Base-by-base conservation (phyloP, 2,113 vertebrate species). In the Calyptomena viridis region DNA sequence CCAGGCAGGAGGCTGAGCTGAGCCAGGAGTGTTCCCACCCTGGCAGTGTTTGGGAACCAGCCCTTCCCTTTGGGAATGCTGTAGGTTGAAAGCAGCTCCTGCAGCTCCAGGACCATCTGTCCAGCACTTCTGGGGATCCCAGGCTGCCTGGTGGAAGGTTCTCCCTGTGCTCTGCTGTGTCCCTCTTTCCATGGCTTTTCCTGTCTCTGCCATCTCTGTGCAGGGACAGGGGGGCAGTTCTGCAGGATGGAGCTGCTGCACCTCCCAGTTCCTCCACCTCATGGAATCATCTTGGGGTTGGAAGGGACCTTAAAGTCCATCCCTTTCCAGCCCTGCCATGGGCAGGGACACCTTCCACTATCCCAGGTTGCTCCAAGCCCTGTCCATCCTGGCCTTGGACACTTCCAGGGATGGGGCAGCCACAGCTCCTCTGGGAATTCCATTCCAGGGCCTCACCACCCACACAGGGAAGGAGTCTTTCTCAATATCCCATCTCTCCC, bases 201-300 rank as follows among this genome's bases (percentile, higher is more conserved):
- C 64, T 35, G 47, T 49, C 59, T 19, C 30, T 27, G 0, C 28
- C 8, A 3, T 60, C n/a, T 7, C 25, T 10, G n/a, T 0, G 0
- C 33, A 14, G 4, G 21, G 28, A 4, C 28, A 28, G 50, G 25
- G 20, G 13, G 18, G 14, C 2, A 0, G 15, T 59, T 59, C 84
- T 68, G 53, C 17, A 8, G 44, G 44, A 44, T 3, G 8, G 25
- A 49, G 14, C 58, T 12, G 0, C 49, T 44, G 28, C 19, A 8
- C 58, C 47, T 10, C 24, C 14, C 27, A 7, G 44, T 50, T 71
- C 30, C 30, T 72, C 37, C 22, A 0, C 16, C 39, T 66, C 37
- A 37, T 28, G 44, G 42, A 13, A 39, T 56, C 31, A 27, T 31
- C 35, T 33, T 33, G 33, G 37, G 15, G 27, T 58, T 73, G 49